phyloP scores from a whole-genome alignment of 2,797 vertebrate species.

The Glyptemys insculpta region DNA sequence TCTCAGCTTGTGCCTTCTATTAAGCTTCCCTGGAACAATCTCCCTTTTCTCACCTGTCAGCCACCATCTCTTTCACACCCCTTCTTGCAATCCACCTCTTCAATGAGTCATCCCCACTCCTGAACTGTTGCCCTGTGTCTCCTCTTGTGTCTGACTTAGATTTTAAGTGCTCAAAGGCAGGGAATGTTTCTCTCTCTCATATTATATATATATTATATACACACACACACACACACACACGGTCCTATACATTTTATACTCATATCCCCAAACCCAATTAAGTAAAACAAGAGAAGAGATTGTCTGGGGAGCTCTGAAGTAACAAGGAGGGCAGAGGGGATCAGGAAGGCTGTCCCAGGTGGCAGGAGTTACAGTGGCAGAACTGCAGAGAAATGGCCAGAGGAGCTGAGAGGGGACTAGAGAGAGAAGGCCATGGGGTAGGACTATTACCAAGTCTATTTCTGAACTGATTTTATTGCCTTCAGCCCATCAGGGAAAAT shows the following conservation, averaged over 20 bases:
- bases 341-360: not conserved
- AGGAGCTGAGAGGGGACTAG: not conserved
- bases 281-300: not conserved
- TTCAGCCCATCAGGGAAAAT: not conserved
- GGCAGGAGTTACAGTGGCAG: not conserved
- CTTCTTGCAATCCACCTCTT: not conserved
- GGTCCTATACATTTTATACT: not conserved
- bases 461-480: fast-evolving
- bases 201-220: no score
- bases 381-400: fast-evolving
- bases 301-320: not conserved
- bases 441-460: not conserved
- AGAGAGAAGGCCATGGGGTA: not conserved
- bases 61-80: not conserved
- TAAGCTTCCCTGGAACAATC: no score
- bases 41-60: not conserved
- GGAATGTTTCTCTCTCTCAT: not conserved
- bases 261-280: not conserved
- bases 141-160: not conserved
- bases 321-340: not conserved
- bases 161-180: not conserved
- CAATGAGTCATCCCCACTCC: not conserved
- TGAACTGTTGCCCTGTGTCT: not conserved
- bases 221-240: no score
- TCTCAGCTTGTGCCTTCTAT: no score